Conservation (phyloP, 2,797 vertebrate genomes). For the Mus minutoides region DNA sequence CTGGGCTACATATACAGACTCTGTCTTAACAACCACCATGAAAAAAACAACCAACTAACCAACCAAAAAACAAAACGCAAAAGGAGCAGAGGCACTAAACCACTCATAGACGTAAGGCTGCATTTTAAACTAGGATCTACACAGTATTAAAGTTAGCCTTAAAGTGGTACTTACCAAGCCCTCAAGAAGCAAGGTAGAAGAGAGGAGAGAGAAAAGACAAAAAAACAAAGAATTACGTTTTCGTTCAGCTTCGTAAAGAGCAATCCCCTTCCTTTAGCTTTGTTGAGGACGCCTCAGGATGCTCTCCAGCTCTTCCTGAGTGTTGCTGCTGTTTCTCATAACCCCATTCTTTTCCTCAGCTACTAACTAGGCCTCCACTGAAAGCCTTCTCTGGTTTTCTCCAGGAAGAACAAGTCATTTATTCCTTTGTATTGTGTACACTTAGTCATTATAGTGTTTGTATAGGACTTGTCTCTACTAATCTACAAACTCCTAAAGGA, state of each 20-base stretch:
- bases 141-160: slow-evolving; percentile 43
- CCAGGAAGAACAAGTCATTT: background rate
- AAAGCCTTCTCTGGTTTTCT: background rate
- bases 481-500: background rate
- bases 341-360: background rate
- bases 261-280: background rate
- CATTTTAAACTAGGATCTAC: slow-evolving; percentile 6
- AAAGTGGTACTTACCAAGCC: slow-evolving; percentile 73
- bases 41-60: background rate
- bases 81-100: background rate
- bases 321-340: background rate
- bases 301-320: background rate
- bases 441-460: background rate
- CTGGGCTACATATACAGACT: background rate
- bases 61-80: background rate
- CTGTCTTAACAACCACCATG: background rate
- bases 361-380: background rate
- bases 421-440: background rate
- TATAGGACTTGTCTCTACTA: background rate
- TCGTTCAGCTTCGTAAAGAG: slow-evolving; percentile 41
- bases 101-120: background rate
- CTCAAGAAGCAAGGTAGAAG: slow-evolving; percentile 81
- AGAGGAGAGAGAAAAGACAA: slow-evolving; percentile 76
- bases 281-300: background rate
- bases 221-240: slow-evolving; percentile 64